phyloP scores from a whole-genome alignment of 2,797 vertebrate species.

The Percopsis omiscomaycus region DNA sequence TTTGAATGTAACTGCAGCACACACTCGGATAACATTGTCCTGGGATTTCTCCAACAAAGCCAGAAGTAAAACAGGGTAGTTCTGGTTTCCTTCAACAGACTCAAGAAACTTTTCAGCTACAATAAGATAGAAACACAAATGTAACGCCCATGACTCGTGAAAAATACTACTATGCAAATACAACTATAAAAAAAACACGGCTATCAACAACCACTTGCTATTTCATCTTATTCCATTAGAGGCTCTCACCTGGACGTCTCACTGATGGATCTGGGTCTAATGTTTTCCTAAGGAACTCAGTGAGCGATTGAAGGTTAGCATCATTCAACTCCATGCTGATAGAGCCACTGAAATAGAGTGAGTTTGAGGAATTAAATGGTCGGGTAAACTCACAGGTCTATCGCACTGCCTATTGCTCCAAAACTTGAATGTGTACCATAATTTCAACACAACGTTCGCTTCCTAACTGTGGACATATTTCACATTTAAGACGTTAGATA shows the following conservation, averaged over 20 bases:
- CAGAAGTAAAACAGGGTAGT: slow-evolving; percentile 91
- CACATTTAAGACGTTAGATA: slow-evolving; percentile 33
- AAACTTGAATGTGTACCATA: neutral
- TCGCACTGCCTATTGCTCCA: neutral
- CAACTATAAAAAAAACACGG: neutral
- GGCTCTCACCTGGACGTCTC: slow-evolving; percentile 87
- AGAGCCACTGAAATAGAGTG: slow-evolving; percentile 12
- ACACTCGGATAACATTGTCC: slow-evolving; percentile 95
- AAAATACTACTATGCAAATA: neutral
- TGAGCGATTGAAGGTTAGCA: slow-evolving; percentile 92
- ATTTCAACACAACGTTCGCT: neutral
- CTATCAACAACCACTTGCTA: neutral
- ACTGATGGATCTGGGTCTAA: slow-evolving; percentile 92
- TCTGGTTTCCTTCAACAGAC: slow-evolving; percentile 94
- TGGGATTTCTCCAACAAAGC: slow-evolving; percentile 94
- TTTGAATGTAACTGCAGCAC: slow-evolving; percentile 96
- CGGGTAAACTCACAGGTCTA: neutral
- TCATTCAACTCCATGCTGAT: slow-evolving; percentile 93
- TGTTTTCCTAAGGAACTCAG: slow-evolving; percentile 94
- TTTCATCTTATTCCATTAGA: neutral
- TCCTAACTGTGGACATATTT: neutral
- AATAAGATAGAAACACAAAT: neutral
- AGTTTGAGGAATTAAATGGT: neutral
- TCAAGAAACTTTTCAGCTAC: slow-evolving; percentile 98
- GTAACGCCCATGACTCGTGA: too few relatives aligned